A percentile compares a stretch with the other conserved stretches of the same genome.
Evolutionary conservation across 2,888 invertebrate species (phyloP).

Genomic region (Emesis furor): DNA sequence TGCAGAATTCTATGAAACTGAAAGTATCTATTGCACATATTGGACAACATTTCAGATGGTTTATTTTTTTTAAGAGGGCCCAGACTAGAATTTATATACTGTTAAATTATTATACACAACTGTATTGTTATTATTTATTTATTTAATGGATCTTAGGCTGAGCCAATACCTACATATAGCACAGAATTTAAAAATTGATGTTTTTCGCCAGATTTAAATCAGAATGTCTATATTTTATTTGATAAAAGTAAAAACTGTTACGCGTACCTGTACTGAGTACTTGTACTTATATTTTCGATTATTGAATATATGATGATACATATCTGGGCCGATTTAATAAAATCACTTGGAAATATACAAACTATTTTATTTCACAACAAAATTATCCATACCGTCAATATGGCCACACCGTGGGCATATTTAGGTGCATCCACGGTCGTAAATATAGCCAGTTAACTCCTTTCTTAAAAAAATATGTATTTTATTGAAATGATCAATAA

Average conservation of each 20-base stretch:
- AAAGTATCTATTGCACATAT: too few species aligned
- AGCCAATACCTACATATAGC: background rate
- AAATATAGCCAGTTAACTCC: constrained; percentile 12
- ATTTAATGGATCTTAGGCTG: constrained; percentile 7
- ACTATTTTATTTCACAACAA: constrained; percentile 7
- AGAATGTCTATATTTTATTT: background rate
- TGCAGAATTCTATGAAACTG: too few species aligned
- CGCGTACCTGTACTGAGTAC: background rate
- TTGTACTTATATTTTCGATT: background rate
- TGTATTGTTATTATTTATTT: too few species aligned
- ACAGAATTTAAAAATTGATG: background rate
- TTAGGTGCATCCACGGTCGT: constrained; percentile 2
- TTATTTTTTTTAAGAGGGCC: too few species aligned
- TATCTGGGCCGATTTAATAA: background rate
- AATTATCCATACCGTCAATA: constrained; percentile 12
- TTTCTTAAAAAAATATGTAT: constrained; percentile 14
- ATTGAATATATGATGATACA: background rate
- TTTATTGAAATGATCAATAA: background rate
- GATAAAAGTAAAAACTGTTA: background rate
- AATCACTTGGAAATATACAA: constrained; percentile 4
- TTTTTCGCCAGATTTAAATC: background rate
- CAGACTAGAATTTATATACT: too few species aligned
- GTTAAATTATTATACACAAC: too few species aligned
- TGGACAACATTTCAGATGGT: too few species aligned
- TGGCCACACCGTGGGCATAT: constrained; percentile 17